Evolutionary conservation across 2,888 invertebrate species (phyloP).

Genomic region (Clivina fossor): DNA sequence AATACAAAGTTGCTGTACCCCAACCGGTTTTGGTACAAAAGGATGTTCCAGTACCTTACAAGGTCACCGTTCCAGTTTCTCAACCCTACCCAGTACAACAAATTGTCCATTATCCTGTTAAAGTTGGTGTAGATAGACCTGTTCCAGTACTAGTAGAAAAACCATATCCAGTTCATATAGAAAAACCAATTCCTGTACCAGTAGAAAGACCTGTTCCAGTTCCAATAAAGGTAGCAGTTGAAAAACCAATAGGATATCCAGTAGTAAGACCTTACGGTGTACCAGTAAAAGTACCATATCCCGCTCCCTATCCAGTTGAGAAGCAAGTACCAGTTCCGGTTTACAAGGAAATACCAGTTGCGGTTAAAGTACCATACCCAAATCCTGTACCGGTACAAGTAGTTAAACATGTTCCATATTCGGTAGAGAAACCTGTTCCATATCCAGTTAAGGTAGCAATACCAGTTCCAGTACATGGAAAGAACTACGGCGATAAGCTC

Average conservation of each 20-base stretch:
- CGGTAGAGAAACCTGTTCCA: slow-evolving; percentile 58
- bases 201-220: slow-evolving; percentile 55
- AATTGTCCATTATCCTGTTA: slow-evolving; percentile 66
- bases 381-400: slow-evolving; percentile 69
- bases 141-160: slow-evolving; percentile 65
- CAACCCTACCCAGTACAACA: slow-evolving; percentile 74
- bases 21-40: slow-evolving; percentile 71
- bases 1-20: slow-evolving; percentile 67
- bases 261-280: slow-evolving; percentile 75
- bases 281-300: slow-evolving; percentile 67
- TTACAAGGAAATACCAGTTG: slow-evolving; percentile 70
- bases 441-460: slow-evolving; percentile 65
- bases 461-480: slow-evolving; percentile 22
- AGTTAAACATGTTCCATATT: slow-evolving; percentile 63
- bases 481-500: slow-evolving; percentile 7
- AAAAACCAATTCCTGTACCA: slow-evolving; percentile 69
- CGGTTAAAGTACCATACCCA: slow-evolving; percentile 70
- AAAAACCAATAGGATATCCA: slow-evolving; percentile 67
- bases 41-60: slow-evolving; percentile 67
- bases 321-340: slow-evolving; percentile 68
- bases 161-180: slow-evolving; percentile 67
- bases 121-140: slow-evolving; percentile 65
- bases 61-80: slow-evolving; percentile 67
- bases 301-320: slow-evolving; percentile 62
- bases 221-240: slow-evolving; percentile 66